A percentile compares a stretch with the other conserved stretches of the same genome.
These are phyloP conservation scores for Cyclargus thomasi DNA, from an alignment of 1,140 invertebrate genomes.

Conservation along the genomic window DNA sequence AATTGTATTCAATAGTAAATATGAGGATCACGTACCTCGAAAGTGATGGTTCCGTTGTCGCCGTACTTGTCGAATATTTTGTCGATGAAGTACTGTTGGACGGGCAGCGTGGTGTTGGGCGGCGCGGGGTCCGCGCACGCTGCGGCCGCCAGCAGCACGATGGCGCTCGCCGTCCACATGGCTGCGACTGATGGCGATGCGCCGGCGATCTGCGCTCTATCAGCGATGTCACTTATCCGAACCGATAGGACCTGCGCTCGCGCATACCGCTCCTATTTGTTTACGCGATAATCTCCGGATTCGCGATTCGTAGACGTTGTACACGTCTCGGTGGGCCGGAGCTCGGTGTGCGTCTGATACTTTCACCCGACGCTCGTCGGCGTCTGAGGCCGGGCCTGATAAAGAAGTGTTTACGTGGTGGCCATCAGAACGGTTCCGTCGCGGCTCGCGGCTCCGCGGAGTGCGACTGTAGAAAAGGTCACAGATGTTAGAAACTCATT, in stretches of 20 bases:
- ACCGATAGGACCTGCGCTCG: conserved; percentile 39
- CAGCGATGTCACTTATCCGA: conserved; percentile 34
- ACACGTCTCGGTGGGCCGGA: conserved; percentile 47
- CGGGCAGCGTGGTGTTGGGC: conserved; percentile 48
- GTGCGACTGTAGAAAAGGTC: conserved; percentile 9
- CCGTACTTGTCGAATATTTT: conserved; percentile 79
- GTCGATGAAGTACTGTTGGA: conserved; percentile 70
- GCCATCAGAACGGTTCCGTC: conserved; percentile 4
- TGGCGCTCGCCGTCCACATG: conserved; percentile 46
- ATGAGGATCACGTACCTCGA: conserved; percentile 63
- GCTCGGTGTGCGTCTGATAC: conserved; percentile 59
- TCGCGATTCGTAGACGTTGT: conserved; percentile 37
- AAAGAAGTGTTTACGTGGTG: conserved; percentile 49
- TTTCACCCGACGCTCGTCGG: conserved; percentile 57
- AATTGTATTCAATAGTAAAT: conserved; percentile 19
- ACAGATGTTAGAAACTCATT: conserved; percentile 10
- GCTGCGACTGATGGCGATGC: conserved; percentile 43
- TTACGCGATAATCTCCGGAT: conserved; percentile 48
- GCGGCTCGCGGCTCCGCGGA: background rate
- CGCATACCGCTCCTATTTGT: conserved; percentile 50
- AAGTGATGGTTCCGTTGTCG: conserved; percentile 76
- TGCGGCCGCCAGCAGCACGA: conserved; percentile 45
- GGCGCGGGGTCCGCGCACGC: conserved; percentile 27
- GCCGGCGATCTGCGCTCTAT: conserved; percentile 51
- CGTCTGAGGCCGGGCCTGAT: conserved; percentile 61